These are phyloP conservation scores for Pelodiscus sinensis DNA, from an alignment of 2,113 vertebrate genomes.

Conservation along the genomic window DNA sequence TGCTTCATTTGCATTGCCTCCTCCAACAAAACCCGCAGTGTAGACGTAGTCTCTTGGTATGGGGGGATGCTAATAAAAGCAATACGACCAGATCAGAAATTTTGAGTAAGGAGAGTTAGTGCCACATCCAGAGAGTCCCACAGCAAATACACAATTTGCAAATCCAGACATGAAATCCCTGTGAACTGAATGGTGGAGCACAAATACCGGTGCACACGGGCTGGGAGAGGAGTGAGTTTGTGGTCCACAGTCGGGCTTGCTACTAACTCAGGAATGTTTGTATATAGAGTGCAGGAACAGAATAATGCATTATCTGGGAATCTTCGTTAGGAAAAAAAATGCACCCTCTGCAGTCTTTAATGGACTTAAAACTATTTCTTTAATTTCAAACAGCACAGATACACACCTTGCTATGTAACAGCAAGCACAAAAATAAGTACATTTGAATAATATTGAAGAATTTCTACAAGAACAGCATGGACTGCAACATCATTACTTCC, in stretches of 20 bases:
- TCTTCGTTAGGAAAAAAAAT: background rate
- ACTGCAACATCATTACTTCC: background rate
- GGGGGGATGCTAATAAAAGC: background rate
- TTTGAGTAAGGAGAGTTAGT: background rate
- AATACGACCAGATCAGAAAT: background rate
- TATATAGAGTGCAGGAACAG: accelerated
- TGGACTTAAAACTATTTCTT: background rate
- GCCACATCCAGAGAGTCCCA: background rate
- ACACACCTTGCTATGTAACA: background rate
- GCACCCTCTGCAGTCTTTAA: background rate
- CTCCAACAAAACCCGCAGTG: no score
- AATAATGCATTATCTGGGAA: background rate
- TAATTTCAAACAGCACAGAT: background rate
- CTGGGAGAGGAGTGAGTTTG: background rate
- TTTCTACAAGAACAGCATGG: background rate
- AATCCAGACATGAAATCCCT: background rate
- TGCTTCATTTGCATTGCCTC: no score
- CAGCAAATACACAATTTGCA: background rate
- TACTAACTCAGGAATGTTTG: background rate
- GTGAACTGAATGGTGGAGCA: background rate
- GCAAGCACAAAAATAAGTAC: background rate
- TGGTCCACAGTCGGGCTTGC: background rate
- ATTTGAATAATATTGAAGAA: background rate
- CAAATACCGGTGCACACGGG: background rate
- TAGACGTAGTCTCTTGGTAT: background rate